A percentile compares a stretch with the other conserved stretches of the same genome.
These are phyloP conservation scores for Oncorhynchus tshawytscha DNA, from an alignment of 2,113 vertebrate genomes.

Conservation along the genomic window DNA sequence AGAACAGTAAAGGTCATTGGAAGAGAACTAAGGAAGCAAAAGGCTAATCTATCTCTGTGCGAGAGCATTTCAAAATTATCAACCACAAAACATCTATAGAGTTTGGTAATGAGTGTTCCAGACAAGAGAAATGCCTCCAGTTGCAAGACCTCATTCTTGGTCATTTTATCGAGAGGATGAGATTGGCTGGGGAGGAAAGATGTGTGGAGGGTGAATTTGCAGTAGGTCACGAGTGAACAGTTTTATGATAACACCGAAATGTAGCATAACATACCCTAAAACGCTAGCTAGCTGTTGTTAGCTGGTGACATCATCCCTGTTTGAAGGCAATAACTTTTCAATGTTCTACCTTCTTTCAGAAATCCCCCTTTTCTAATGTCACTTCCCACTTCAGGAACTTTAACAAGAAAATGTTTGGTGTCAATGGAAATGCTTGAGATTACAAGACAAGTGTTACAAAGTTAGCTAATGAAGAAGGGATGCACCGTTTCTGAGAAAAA, in stretches of 20 bases:
- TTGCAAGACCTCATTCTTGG: not conserved
- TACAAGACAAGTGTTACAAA: conserved; percentile 37
- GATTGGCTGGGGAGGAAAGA: not conserved
- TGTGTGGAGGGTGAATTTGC: not conserved
- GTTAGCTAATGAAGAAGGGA: conserved; percentile 55
- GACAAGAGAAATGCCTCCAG: conserved; percentile 29
- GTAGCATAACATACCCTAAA: not conserved
- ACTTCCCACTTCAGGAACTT: conserved; percentile 29
- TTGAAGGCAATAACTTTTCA: not conserved
- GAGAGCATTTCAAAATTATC: conserved; percentile 56
- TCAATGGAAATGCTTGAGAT: conserved; percentile 40
- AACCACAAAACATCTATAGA: conserved; percentile 56
- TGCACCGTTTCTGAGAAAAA: conserved; percentile 51
- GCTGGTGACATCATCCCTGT: not conserved
- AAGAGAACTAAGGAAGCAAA: conserved; percentile 56
- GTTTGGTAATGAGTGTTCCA: conserved; percentile 55
- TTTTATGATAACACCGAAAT: not conserved
- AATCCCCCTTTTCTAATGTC: no score
- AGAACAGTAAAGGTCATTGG: conserved; percentile 68
- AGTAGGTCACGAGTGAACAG: not conserved
- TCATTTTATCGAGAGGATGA: not conserved
- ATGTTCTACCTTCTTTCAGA: not conserved
- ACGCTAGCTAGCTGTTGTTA: not conserved
- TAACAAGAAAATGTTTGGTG: conserved; percentile 25
- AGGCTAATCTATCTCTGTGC: conserved; percentile 62